These are phyloP conservation scores for Hylomyscus alleni DNA, from an alignment of 2,797 vertebrate genomes.

Conservation along the genomic window DNA sequence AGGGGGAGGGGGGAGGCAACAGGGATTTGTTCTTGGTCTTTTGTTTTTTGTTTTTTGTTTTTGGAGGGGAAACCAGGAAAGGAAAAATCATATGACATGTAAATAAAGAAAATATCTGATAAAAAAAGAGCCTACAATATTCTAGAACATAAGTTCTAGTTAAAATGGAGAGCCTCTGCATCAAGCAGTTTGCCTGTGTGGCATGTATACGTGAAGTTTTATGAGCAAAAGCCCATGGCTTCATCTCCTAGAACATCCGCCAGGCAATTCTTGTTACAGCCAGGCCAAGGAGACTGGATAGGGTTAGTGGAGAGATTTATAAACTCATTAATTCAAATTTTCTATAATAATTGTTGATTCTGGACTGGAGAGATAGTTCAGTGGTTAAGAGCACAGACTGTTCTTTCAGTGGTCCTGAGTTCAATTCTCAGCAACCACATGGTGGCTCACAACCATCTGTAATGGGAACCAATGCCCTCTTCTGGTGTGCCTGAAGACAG, in stretches of 20 bases:
- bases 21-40: too few relatives aligned
- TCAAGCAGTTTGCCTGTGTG: background rate
- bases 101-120: too few relatives aligned
- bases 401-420: background rate
- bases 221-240: background rate
- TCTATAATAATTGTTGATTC: slow-evolving; percentile 51
- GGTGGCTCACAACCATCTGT: background rate
- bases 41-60: too few relatives aligned
- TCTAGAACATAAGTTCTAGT: background rate
- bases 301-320: slow-evolving; percentile 10
- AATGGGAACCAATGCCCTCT: background rate
- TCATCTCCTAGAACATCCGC: background rate
- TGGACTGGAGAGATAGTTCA: too few relatives aligned
- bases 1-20: too few relatives aligned
- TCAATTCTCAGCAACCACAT: background rate
- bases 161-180: background rate
- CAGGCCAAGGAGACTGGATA: slow-evolving; percentile 3
- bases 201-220: slow-evolving; percentile 29
- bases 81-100: too few relatives aligned
- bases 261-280: background rate
- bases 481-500: background rate
- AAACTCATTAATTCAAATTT: background rate
- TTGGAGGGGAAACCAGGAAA: too few relatives aligned
- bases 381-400: background rate
- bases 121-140: too few relatives aligned